Conservation (phyloP, 1,140 invertebrate species). For the Pachypeltis micranthus region DNA sequence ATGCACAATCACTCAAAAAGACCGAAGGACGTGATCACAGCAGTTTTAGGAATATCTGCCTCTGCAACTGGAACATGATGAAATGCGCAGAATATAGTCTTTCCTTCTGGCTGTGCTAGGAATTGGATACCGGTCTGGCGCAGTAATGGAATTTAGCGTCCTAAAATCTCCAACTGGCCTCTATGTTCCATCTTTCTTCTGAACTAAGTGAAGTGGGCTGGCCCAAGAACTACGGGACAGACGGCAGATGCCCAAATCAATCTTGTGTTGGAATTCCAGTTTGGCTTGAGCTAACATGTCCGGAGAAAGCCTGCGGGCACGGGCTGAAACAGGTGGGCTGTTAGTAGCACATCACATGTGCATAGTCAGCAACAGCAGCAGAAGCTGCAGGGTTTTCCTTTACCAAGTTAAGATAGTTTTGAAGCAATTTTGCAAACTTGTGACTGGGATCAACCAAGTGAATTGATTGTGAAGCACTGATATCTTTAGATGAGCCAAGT, state of each 20-base stretch:
- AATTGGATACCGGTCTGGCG: conserved; percentile 35
- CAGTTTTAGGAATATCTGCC: conserved; percentile 27
- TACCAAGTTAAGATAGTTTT: no score
- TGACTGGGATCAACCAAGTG: no score
- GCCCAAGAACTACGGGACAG: conserved; percentile 34
- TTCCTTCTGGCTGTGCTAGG: no score
- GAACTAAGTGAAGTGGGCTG: conserved; percentile 35
- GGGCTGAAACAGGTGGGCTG: conserved; percentile 32
- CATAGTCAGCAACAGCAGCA: no score
- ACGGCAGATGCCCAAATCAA: conserved; percentile 30
- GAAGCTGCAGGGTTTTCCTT: no score
- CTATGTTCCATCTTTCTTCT: conserved; percentile 35
- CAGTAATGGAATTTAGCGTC: conserved; percentile 29
- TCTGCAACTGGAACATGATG: conserved; percentile 34
- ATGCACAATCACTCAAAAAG: conserved; percentile 14
- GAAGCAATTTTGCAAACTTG: no score
- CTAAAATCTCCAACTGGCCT: conserved; percentile 40
- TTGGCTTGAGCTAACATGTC: conserved; percentile 28
- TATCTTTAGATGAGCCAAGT: no score
- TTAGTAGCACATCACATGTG: no score
- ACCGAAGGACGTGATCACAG: conserved; percentile 18
- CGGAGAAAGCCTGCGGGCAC: conserved; percentile 32
- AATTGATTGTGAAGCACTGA: no score
- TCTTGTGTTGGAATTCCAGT: conserved; percentile 29
- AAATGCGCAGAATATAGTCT: no score